Percentiles rank a stretch among this genome's conserved stretches.
Conservation (phyloP, 2,797 vertebrate species). For the Prionace glauca region DNA sequence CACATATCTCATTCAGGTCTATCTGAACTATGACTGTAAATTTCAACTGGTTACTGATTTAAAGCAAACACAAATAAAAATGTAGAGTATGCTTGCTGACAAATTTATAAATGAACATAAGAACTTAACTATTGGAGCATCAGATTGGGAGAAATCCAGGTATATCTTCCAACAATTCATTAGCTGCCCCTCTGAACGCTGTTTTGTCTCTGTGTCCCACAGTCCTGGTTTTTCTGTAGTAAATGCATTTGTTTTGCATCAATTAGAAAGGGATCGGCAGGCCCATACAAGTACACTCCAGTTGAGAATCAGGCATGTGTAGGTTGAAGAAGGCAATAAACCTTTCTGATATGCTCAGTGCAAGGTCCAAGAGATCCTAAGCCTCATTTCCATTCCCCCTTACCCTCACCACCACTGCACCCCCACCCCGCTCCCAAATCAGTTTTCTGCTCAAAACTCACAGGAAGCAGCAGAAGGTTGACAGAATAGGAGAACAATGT, state of each 20-base stretch:
- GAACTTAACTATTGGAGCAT: not conserved
- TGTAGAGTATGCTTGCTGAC: not conserved
- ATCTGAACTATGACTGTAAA: not conserved
- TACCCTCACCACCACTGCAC: no score
- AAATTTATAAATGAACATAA: not conserved
- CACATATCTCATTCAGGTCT: not conserved
- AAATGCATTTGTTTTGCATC: not conserved
- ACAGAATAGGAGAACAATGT: not conserved
- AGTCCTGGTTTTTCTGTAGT: not conserved
- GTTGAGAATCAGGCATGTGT: not conserved
- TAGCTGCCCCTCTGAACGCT: not conserved
- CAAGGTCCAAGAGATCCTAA: not conserved
- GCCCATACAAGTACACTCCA: not conserved
- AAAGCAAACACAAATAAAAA: not conserved
- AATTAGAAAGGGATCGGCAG: not conserved
- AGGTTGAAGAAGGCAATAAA: not conserved
- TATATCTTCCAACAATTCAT: not conserved
- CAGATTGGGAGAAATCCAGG: not conserved
- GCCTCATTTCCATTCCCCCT: not conserved
- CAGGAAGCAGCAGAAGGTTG: not conserved
- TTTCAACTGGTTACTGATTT: not conserved
- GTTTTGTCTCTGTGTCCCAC: not conserved
- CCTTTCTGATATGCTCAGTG: not conserved
- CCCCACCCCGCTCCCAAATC: not conserved
- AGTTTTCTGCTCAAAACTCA: not conserved